Evolutionary conservation across 2,113 vertebrate species (phyloP).

Genomic region (Stercorarius parasiticus): DNA sequence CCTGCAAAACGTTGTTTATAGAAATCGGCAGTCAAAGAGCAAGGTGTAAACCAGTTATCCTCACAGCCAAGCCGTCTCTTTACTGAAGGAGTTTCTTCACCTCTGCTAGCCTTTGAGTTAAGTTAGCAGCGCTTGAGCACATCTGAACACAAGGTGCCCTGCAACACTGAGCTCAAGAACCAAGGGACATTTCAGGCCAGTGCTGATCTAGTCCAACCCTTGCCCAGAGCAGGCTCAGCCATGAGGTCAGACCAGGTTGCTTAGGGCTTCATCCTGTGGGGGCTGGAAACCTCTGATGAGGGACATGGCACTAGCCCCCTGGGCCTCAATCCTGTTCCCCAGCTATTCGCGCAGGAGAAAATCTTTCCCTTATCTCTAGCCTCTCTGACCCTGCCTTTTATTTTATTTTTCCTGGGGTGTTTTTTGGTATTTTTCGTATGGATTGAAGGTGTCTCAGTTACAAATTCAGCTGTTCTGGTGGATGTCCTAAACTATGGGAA

Average conservation of each 20-base stretch:
- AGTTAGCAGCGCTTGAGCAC: not conserved
- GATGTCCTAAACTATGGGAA: not conserved
- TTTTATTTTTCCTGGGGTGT: not conserved
- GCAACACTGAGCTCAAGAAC: not conserved
- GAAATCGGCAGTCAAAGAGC: not conserved
- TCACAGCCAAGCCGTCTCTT: not conserved
- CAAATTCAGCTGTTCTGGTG: not conserved
- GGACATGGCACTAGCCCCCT: not conserved
- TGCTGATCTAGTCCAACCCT: accelerated
- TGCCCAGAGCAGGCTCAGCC: not conserved
- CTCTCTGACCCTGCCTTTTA: not conserved
- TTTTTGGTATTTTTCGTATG: not conserved
- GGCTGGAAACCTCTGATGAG: not conserved
- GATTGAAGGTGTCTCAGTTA: not conserved
- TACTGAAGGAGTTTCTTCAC: not conserved
- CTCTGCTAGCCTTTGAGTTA: not conserved
- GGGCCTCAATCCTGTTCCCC: accelerated
- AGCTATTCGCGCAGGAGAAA: accelerated
- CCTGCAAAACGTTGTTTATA: not conserved
- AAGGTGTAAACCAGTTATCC: not conserved
- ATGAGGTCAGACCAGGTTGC: not conserved
- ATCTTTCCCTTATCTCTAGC: not conserved
- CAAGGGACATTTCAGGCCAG: not conserved
- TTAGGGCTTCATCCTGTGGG: not conserved
- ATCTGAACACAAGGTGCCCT: not conserved